A percentile compares a stretch with the other conserved stretches of the same genome.
phyloP scores from a whole-genome alignment of 2,888 invertebrate species.

The Ophraella communa region DNA sequence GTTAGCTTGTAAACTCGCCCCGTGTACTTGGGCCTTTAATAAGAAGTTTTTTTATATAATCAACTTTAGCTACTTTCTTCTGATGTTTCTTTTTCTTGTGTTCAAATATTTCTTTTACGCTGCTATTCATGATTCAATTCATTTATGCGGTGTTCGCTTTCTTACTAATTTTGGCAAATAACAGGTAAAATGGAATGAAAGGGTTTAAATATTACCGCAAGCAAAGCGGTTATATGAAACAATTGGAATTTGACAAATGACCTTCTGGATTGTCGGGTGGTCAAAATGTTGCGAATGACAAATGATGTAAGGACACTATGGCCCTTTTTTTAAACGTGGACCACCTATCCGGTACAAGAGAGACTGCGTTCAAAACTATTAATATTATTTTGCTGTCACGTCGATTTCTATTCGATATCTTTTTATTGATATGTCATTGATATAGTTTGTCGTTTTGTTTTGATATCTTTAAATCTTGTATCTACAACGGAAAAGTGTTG shows the following conservation, averaged over 20 bases:
- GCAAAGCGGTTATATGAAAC: constrained; percentile 53
- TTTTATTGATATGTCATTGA: constrained; percentile 44
- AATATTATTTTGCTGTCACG: constrained; percentile 49
- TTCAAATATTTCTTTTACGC: too few relatives aligned
- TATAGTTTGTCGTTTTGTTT: constrained; percentile 30
- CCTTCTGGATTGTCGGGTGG: constrained; percentile 58
- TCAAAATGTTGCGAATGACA: constrained; percentile 56
- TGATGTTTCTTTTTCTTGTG: too few relatives aligned
- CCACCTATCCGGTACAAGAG: constrained; percentile 54
- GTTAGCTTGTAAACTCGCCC: too few relatives aligned
- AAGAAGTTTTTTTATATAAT: too few relatives aligned
- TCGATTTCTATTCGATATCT: constrained; percentile 45
- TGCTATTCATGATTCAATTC: too few relatives aligned
- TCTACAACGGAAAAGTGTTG: background rate
- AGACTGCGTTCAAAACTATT: constrained; percentile 47
- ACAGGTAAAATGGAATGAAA: constrained; percentile 41
- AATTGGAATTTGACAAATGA: constrained; percentile 60
- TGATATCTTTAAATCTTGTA: background rate
- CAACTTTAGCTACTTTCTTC: too few relatives aligned
- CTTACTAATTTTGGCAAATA: too few relatives aligned
- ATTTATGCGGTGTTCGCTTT: too few relatives aligned
- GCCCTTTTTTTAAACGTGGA: constrained; percentile 52
- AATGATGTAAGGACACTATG: constrained; percentile 59
- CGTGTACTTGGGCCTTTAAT: too few relatives aligned
- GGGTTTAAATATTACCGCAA: constrained; percentile 47